phyloP scores from a whole-genome alignment of 2,888 invertebrate genomes.

The Drosophila tanythrix region DNA sequence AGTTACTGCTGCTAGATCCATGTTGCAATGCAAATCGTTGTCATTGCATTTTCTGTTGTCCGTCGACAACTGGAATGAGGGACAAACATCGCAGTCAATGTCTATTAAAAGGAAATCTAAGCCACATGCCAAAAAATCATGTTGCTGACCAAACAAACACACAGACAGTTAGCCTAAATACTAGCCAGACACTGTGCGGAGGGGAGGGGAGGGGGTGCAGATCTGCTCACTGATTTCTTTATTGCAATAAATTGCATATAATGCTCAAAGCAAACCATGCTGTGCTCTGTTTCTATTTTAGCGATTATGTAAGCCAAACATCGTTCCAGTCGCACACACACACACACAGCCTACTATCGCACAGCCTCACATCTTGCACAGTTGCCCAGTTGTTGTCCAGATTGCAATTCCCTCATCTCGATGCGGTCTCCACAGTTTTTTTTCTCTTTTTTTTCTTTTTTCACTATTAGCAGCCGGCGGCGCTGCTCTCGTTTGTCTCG shows the following conservation, averaged over 20 bases:
- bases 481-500: conserved; percentile 69
- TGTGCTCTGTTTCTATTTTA: conserved; percentile 57
- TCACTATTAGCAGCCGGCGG: conserved; percentile 29
- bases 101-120: conserved; percentile 78
- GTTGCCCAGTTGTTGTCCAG: conserved; percentile 37
- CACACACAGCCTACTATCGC: conserved; percentile 1
- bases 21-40: conserved; percentile 78
- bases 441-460: conserved; percentile 26
- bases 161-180: conserved; percentile 36
- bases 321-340: conserved; percentile 48
- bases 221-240: conserved; percentile 61
- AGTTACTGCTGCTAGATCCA: conserved; percentile 16
- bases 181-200: conserved; percentile 10
- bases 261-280: conserved; percentile 19
- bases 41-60: conserved; percentile 41
- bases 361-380: conserved; percentile 13
- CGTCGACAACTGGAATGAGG: conserved; percentile 40
- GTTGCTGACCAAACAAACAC: conserved; percentile 59
- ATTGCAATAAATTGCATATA: conserved; percentile 67
- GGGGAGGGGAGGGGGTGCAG: not conserved
- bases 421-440: conserved; percentile 18
- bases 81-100: conserved; percentile 65
- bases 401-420: conserved; percentile 25
- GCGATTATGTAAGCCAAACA: conserved; percentile 60
- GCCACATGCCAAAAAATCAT: conserved; percentile 75